These are phyloP conservation scores for Rotaria macrura DNA, from an alignment of 2,888 invertebrate species.

Conservation along the genomic window DNA sequence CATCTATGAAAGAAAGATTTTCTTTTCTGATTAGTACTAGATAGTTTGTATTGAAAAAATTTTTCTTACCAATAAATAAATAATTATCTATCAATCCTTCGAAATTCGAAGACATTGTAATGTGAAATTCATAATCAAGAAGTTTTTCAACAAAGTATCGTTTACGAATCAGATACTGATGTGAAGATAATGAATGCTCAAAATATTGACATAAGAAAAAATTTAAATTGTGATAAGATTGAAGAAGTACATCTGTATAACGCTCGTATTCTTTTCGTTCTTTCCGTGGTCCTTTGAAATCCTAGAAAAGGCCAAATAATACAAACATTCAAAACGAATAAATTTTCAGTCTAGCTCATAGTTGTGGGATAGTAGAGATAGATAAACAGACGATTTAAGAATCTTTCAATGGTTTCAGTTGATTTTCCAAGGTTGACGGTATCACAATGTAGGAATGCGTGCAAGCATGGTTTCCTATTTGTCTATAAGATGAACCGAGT, in stretches of 20 bases:
- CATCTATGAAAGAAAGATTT: not conserved
- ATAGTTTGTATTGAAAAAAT: not conserved
- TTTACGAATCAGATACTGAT: constrained; percentile 55
- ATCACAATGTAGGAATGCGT: too few species aligned
- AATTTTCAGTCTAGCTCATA: too few species aligned
- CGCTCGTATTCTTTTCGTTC: not conserved
- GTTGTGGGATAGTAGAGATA: too few species aligned
- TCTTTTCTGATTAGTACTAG: too few species aligned
- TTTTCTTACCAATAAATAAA: not conserved
- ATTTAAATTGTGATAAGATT: not conserved
- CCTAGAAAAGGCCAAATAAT: not conserved
- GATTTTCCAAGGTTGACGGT: too few species aligned
- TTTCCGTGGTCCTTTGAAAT: not conserved
- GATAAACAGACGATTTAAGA: too few species aligned
- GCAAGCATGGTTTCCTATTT: too few species aligned
- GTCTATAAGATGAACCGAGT: too few species aligned
- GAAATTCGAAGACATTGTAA: constrained; percentile 44
- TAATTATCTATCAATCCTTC: not conserved
- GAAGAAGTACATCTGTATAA: not conserved
- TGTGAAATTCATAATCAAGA: constrained; percentile 59
- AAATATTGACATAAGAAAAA: not conserved
- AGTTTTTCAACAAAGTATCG: constrained; percentile 59
- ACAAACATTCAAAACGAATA: too few species aligned
- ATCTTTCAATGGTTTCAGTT: too few species aligned
- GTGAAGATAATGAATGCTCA: not conserved